A percentile compares a stretch with the other conserved stretches of the same genome.
Conservation (phyloP, 2,888 invertebrate genomes). For the Monoplex corrugatus region DNA sequence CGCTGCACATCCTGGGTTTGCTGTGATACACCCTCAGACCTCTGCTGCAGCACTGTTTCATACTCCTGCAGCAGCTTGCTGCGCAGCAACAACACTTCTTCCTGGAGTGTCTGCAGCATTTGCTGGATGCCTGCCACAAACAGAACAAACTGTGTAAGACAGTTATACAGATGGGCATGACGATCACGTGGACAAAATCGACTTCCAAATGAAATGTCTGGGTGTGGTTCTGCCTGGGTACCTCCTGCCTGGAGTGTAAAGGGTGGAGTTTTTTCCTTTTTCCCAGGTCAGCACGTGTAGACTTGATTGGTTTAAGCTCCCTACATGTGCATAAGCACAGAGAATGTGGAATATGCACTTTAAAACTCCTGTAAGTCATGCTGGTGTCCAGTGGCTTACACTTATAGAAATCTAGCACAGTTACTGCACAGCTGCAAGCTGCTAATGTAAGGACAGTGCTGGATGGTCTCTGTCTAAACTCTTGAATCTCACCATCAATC, state of each 20-base stretch:
- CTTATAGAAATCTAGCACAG: no score
- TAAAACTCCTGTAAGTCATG: no score
- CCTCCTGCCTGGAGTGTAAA: background rate
- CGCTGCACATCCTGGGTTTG: constrained; percentile 68
- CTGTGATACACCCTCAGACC: constrained; percentile 65
- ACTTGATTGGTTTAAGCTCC: background rate
- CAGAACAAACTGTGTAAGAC: background rate
- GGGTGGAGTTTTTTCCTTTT: background rate
- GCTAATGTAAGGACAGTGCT: no score
- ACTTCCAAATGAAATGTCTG: background rate
- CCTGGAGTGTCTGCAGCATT: constrained; percentile 68
- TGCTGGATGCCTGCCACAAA: constrained; percentile 66
- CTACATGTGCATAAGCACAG: no score
- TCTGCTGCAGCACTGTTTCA: constrained; percentile 66
- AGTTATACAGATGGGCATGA: background rate
- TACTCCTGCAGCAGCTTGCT: constrained; percentile 70
- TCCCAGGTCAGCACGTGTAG: background rate
- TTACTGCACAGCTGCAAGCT: no score
- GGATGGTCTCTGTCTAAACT: no score
- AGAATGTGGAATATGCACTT: no score
- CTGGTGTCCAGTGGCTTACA: no score
- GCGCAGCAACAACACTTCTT: constrained; percentile 68
- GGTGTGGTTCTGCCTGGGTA: background rate
- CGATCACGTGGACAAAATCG: background rate
- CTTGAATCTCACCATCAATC: no score